Percentiles rank a stretch among this genome's conserved stretches.
Conservation (phyloP, 2,113 vertebrate genomes). For the Agapornis roseicollis region DNA sequence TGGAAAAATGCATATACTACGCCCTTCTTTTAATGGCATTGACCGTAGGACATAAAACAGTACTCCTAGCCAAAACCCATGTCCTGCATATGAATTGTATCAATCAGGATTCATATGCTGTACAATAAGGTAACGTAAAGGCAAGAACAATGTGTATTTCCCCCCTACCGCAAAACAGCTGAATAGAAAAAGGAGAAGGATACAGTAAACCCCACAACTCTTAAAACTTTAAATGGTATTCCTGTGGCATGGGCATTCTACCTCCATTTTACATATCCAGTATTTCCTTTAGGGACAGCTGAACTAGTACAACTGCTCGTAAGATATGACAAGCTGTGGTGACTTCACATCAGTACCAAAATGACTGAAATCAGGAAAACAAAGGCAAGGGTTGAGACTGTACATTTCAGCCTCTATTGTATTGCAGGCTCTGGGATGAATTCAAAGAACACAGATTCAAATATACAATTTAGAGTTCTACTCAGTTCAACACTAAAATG, state of each 20-base stretch:
- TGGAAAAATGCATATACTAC: background rate
- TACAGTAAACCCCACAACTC: background rate
- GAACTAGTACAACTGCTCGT: background rate
- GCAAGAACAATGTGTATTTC: background rate
- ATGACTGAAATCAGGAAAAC: background rate
- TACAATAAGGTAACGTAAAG: background rate
- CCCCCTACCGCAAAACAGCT: accelerated
- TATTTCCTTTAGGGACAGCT: background rate
- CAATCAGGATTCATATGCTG: background rate
- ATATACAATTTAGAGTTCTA: background rate
- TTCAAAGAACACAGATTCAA: background rate
- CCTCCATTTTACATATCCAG: background rate
- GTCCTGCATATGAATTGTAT: background rate
- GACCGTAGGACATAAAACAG: background rate
- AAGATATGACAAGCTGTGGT: background rate
- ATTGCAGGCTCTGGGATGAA: background rate
- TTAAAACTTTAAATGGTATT: background rate
- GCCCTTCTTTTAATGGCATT: background rate
- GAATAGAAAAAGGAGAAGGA: background rate
- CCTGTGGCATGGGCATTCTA: background rate
- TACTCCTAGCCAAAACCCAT: background rate
- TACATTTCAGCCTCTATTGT: background rate
- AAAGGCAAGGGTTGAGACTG: background rate
- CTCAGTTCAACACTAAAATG: background rate
- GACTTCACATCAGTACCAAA: background rate